Evolutionary conservation across 2,888 invertebrate species (phyloP).

Genomic region (Phytoseiulus persimilis): DNA sequence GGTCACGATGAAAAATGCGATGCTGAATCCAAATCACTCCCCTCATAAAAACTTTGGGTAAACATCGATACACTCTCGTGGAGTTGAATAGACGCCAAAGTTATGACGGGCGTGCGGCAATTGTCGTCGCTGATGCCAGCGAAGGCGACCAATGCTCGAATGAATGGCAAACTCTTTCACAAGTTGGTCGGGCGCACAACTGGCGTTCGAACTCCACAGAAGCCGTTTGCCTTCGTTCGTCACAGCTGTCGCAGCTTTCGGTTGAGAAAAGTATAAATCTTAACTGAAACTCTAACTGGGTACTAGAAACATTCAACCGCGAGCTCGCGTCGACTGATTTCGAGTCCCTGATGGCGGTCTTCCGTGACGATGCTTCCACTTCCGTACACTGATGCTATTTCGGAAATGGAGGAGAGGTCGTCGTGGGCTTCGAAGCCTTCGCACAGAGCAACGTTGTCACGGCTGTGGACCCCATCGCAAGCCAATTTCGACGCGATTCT

Average conservation of each 20-base stretch:
- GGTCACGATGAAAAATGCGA: background rate
- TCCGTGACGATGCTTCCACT: background rate
- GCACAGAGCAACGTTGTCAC: background rate
- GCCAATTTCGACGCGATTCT: background rate
- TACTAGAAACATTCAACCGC: background rate
- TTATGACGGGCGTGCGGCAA: background rate
- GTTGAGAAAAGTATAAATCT: background rate
- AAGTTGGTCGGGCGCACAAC: background rate
- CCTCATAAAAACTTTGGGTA: background rate
- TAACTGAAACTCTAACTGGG: background rate
- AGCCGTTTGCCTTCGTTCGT: background rate
- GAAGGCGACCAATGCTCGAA: background rate
- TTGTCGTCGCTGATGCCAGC: background rate
- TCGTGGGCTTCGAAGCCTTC: background rate
- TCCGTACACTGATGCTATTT: background rate
- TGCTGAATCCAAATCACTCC: background rate
- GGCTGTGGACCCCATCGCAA: slow-evolving; percentile 5
- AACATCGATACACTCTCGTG: slow-evolving; percentile 5
- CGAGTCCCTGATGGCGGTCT: background rate
- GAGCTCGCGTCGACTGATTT: background rate
- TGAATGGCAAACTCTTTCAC: background rate
- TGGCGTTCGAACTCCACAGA: background rate
- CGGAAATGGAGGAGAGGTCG: background rate
- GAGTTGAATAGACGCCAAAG: background rate
- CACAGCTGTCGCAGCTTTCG: background rate